Percentiles rank a stretch among this genome's conserved stretches.
phyloP scores from a whole-genome alignment of 2,113 vertebrate species.

The Elephantulus edwardii region DNA sequence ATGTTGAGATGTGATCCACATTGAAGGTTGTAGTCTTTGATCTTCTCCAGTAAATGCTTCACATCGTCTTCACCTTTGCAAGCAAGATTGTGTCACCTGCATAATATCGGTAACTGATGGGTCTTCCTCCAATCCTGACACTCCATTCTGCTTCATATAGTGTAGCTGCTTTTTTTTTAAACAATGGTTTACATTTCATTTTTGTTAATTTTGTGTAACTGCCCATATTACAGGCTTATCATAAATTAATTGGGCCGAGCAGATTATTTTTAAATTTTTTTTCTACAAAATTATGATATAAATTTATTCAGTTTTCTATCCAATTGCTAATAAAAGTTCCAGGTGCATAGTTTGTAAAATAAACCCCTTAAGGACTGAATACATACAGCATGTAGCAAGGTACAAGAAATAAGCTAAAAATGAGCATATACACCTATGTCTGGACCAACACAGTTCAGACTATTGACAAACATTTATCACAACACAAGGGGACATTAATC shows the following conservation, averaged over 20 bases:
- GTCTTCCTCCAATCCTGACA: too few relatives aligned
- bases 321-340: constrained; percentile 99
- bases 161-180: too few relatives aligned
- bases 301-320: constrained; percentile 92
- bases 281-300: constrained; percentile 96
- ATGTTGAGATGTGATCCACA: too few relatives aligned
- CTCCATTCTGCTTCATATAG: too few relatives aligned
- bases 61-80: too few relatives aligned
- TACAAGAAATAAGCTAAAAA: constrained; percentile 77
- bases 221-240: constrained; percentile 91
- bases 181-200: constrained; percentile 88
- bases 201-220: constrained; percentile 95
- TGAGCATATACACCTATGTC: constrained; percentile 82
- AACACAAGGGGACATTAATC: constrained; percentile 78
- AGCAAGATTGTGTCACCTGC: too few relatives aligned
- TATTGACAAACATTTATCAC: constrained; percentile 76
- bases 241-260: constrained; percentile 94
- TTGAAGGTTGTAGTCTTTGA: too few relatives aligned
- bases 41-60: too few relatives aligned
- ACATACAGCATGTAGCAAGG: constrained; percentile 80
- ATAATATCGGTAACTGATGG: too few relatives aligned
- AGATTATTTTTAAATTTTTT: constrained; percentile 90
- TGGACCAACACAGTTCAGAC: constrained; percentile 81
- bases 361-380: constrained; percentile 93
- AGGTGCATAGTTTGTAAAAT: constrained; percentile 95